Conservation (phyloP, 2,797 vertebrate genomes). For the Leuciscus waleckii region DNA sequence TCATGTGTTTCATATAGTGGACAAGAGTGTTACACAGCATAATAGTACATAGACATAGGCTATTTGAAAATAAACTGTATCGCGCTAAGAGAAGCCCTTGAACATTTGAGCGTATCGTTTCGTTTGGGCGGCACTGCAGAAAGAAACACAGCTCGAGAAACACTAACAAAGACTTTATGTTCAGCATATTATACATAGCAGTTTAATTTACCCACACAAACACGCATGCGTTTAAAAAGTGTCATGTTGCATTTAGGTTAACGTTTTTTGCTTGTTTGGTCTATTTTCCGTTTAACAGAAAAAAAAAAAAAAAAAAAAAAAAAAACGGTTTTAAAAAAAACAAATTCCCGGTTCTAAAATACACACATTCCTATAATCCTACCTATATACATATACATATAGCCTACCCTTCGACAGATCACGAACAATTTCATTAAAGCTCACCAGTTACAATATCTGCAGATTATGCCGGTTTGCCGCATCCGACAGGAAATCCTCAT, state of each 20-base stretch:
- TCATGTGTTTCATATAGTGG: not conserved
- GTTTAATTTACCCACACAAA: not conserved
- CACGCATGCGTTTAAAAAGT: not conserved
- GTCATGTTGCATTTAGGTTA: not conserved
- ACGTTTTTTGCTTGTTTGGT: not conserved
- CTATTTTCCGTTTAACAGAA: not conserved
- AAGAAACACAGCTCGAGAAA: not conserved
- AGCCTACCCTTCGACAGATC: not conserved
- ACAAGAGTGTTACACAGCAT: not conserved
- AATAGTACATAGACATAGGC: too few relatives aligned
- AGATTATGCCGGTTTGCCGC: slow-evolving; percentile 51
- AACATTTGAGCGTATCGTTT: not conserved
- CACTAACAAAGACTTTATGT: slow-evolving; percentile 19
- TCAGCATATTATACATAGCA: not conserved
- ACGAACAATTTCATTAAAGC: not conserved
- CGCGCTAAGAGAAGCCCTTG: not conserved
- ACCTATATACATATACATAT: not conserved
- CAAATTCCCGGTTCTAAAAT: not conserved
- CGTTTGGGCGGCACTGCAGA: slow-evolving; percentile 28
- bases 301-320: not conserved
- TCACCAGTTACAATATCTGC: slow-evolving; percentile 26
- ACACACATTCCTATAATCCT: not conserved
- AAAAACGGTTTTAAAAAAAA: too few relatives aligned
- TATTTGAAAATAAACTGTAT: not conserved
- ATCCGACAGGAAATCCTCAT: slow-evolving; percentile 46